Percentiles rank a stretch among this genome's conserved stretches.
phyloP scores from a whole-genome alignment of 92 coral and sea anemone species.

The Zoanthus sansibaricus region DNA sequence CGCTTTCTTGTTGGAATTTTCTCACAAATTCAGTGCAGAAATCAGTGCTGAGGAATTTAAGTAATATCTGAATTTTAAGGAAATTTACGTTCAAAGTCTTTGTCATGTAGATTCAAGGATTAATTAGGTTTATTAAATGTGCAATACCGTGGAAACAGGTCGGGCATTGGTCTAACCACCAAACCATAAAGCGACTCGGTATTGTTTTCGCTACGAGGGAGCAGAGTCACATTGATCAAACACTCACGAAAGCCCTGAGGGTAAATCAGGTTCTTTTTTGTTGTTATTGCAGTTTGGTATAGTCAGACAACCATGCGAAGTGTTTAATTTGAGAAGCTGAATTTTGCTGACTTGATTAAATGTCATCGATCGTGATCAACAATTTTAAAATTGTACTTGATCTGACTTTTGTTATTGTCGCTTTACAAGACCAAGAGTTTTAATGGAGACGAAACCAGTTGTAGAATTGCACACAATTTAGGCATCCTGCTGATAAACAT shows the following conservation, averaged over 20 bases:
- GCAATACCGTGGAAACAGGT: background rate
- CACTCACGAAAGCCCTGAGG: background rate
- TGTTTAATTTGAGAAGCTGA: background rate
- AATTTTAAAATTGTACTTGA: background rate
- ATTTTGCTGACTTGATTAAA: background rate
- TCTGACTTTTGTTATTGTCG: background rate
- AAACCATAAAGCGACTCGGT: background rate
- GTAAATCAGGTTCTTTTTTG: background rate
- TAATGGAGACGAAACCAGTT: too few relatives aligned
- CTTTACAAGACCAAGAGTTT: background rate
- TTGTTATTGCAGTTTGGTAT: background rate
- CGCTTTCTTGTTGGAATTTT: background rate
- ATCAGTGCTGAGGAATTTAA: background rate
- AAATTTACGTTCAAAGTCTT: background rate
- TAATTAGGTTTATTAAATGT: conserved; percentile 31
- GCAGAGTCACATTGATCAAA: background rate
- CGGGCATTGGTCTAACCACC: conserved; percentile 23
- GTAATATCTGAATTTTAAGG: background rate
- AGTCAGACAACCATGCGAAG: background rate
- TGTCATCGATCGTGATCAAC: background rate
- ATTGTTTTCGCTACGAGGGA: background rate
- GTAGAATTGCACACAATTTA: too few relatives aligned
- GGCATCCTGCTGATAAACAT: too few relatives aligned
- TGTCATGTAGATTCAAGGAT: conserved; percentile 27
- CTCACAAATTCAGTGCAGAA: background rate